Base-by-base conservation (phyloP, 2,888 invertebrate species). In the Dioctria rufipes region DNA sequence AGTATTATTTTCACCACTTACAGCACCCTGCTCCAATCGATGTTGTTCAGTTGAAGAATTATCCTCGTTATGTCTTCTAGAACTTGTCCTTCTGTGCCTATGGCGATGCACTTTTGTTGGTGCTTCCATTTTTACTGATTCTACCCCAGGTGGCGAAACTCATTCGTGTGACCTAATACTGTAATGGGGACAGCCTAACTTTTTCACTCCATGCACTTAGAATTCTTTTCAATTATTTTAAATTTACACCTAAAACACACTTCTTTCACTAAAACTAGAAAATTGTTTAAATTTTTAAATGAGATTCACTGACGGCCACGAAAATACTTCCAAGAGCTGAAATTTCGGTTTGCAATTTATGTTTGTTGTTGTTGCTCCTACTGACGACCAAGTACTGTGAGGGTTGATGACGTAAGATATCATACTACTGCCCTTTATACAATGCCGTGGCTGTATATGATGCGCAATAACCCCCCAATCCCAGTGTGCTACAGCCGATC, bases 61-160 rank as follows among this genome's bases (percentile, higher is more conserved):
- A 13, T 87, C 85, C 60, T 86, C 87, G 82, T 86, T 83, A 58
- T 87, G 86, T 83, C 88, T 86, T 63, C 88, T 86, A 42, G 87
- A 87, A 82, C 86, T 86, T 9, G 87, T 85, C 81, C 88, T 88
- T 80, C 88, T 87, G 83, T 87, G 87, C 82, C 88, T 82, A 81
- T 83, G 88, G 81, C 88, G 88, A 86, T 89, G 89, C 84, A 89
- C 88, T 86, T 89, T 89, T 84, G 89, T 88, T 83, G 87, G 85
- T 79, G 86, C 85, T 85, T 89, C 89, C 88, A 89, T 89, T 69
- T 81, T 83, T 78, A 37, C 11, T 51, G 25, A 39, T 80, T 61
- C 37, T 54, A 58, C 39, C 63, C 61, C 43, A 77, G 61, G 63
- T 77, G 25, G 63, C 49, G 43, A 75, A 77, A 66, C 66, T 66